Conservation (phyloP, 1,140 invertebrate genomes). For the Drosophila nigrodunni region DNA sequence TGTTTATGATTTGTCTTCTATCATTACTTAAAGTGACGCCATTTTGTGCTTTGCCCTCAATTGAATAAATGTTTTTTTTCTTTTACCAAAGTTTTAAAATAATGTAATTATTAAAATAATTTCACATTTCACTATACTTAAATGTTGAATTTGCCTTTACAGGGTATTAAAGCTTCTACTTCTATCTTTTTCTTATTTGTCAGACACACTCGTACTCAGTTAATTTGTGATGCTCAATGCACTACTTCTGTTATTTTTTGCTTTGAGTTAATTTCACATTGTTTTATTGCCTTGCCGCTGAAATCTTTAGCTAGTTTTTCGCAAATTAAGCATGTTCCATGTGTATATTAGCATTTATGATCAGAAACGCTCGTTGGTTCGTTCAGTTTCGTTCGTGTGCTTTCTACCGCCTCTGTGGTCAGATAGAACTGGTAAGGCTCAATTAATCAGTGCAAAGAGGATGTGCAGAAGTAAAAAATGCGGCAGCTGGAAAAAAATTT, state of each 20-base stretch:
- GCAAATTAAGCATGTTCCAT: constrained; percentile 64
- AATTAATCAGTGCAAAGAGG: constrained; percentile 77
- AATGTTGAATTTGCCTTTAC: not conserved
- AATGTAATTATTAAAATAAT: too few species aligned
- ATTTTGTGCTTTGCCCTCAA: too few species aligned
- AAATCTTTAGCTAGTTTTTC: constrained; percentile 31
- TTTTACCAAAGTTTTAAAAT: too few species aligned
- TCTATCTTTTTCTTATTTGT: constrained; percentile 47
- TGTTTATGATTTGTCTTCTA: not conserved
- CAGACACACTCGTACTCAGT: constrained; percentile 43
- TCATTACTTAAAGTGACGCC: too few species aligned
- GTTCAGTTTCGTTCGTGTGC: not conserved
- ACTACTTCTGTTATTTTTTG: not conserved
- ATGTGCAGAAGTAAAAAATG: constrained; percentile 13
- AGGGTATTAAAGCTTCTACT: constrained; percentile 2
- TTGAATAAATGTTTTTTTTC: too few species aligned
- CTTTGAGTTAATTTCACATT: constrained; percentile 34
- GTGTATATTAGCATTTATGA: constrained; percentile 53
- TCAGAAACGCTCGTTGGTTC: not conserved
- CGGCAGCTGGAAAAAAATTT: constrained; percentile 50
- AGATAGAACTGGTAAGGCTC: constrained; percentile 72
- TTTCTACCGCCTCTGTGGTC: not conserved
- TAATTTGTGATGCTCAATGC: constrained; percentile 32
- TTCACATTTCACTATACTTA: too few species aligned
- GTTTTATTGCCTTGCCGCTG: constrained; percentile 24